A percentile compares a stretch with the other conserved stretches of the same genome.
Conservation (phyloP, 2,797 vertebrate genomes). For the Sebastes taczanowskii region DNA sequence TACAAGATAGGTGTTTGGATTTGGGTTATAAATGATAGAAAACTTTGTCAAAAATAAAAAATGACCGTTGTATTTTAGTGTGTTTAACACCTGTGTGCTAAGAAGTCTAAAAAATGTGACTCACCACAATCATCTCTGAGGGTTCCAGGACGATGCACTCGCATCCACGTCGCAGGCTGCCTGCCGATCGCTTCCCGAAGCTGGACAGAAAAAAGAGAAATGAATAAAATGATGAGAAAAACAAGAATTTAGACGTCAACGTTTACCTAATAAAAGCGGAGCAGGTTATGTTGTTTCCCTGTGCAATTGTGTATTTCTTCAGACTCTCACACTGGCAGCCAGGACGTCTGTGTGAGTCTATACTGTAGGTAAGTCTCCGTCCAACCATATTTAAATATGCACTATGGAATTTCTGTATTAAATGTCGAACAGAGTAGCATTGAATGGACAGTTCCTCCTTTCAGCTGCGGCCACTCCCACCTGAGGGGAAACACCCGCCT, state of each 20-base stretch:
- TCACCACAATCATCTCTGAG: slow-evolving; percentile 99
- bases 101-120: slow-evolving; percentile 55
- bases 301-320: not conserved
- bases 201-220: slow-evolving; percentile 68
- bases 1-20: not conserved
- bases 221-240: not conserved
- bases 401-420: slow-evolving; percentile 38
- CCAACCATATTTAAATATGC: slow-evolving; percentile 26
- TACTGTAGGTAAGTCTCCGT: not conserved
- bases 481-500: slow-evolving; percentile 54
- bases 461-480: slow-evolving; percentile 33
- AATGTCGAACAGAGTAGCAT: slow-evolving; percentile 35
- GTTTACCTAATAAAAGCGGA: rapidly evolving
- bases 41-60: not conserved
- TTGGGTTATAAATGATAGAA: not conserved
- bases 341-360: not conserved
- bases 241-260: not conserved
- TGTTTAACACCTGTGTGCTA: not conserved
- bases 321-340: not conserved
- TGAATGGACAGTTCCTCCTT: slow-evolving; percentile 59
- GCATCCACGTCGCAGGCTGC: slow-evolving; percentile 95
- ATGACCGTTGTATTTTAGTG: not conserved
- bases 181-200: slow-evolving; percentile 96
- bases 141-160: slow-evolving; percentile 99
- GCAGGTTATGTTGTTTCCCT: not conserved